phyloP scores from a whole-genome alignment of 2,797 vertebrate species.

The Thripadectes ignobilis region DNA sequence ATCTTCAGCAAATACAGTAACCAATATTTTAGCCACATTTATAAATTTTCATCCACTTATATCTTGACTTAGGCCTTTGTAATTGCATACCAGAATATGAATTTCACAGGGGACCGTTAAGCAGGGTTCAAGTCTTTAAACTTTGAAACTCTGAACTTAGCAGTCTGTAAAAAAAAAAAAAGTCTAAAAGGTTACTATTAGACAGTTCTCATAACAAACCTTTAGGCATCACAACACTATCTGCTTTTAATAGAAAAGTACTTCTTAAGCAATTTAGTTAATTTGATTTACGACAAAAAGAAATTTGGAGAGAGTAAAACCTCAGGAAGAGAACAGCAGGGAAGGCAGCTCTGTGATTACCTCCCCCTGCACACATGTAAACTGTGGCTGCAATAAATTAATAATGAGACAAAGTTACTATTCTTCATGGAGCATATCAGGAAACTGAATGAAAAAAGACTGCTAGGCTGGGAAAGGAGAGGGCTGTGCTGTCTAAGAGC shows the following conservation, averaged over 20 bases:
- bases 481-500: background rate
- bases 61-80: background rate
- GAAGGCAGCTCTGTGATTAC: constrained; percentile 48
- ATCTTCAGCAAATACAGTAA: background rate
- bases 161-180: background rate
- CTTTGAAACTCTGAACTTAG: background rate
- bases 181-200: background rate
- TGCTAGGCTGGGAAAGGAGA: background rate
- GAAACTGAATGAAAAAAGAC: background rate
- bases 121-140: background rate
- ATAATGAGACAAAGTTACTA: background rate
- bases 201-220: background rate
- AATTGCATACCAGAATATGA: background rate
- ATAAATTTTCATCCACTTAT: background rate
- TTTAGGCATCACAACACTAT: background rate
- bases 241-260: constrained; percentile 36
- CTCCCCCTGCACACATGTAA: background rate
- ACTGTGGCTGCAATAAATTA: constrained; percentile 6
- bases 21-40: background rate
- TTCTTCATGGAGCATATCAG: fast-evolving
- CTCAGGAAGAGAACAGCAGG: constrained; percentile 56
- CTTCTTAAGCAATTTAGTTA: constrained; percentile 56
- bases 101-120: background rate
- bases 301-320: constrained; percentile 26
- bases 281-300: constrained; percentile 46